These are phyloP conservation scores for Odocoileus hemionus DNA, from an alignment of 2,113 vertebrate species.

Conservation along the genomic window DNA sequence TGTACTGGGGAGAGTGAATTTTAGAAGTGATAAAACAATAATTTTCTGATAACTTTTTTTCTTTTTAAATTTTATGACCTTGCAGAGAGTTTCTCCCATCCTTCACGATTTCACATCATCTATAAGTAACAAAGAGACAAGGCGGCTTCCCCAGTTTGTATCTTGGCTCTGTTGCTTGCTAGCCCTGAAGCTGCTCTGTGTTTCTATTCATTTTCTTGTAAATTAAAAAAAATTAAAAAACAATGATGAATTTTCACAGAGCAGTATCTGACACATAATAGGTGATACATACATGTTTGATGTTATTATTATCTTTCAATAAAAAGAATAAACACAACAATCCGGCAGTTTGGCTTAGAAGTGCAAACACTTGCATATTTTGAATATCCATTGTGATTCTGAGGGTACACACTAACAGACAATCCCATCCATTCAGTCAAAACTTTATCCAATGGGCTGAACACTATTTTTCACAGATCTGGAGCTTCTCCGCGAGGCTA, in stretches of 20 bases:
- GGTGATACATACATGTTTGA: neutral
- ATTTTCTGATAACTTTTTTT: constrained; percentile 12
- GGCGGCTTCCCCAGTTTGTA: neutral
- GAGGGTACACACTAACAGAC: neutral
- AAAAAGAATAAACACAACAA: neutral
- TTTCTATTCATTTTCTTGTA: neutral
- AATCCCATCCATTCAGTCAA: neutral
- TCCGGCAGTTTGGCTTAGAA: neutral
- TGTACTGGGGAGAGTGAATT: constrained; percentile 40
- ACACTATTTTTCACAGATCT: neutral
- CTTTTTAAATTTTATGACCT: constrained; percentile 51
- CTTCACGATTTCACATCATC: neutral
- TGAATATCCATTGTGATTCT: neutral
- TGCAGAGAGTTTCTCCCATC: neutral
- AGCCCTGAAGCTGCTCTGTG: neutral
- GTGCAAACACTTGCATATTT: neutral
- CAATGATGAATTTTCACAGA: neutral
- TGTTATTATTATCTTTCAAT: neutral
- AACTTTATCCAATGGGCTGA: neutral
- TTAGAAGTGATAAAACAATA: constrained; percentile 4
- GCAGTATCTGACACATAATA: neutral
- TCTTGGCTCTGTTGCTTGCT: neutral
- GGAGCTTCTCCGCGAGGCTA: rapidly evolving
- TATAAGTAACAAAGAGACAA: neutral
- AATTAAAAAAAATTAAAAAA: neutral